phyloP scores from a whole-genome alignment of 1,140 invertebrate species.

The Brachionus rotundiformis region DNA sequence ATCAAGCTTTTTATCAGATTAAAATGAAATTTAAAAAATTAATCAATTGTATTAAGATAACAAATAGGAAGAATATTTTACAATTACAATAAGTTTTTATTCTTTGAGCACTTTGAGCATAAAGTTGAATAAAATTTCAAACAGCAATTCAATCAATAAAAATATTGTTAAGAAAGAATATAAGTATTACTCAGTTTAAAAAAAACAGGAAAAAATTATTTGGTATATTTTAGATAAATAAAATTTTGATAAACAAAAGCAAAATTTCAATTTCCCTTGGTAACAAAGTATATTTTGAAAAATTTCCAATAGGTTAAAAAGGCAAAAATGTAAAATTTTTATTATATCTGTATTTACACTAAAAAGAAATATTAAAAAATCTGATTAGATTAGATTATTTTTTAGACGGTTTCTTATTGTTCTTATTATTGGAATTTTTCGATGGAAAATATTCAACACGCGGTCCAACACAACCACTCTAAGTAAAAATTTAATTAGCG shows the following conservation, averaged over 20 bases:
- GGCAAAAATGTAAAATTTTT: not conserved
- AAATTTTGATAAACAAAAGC: not conserved
- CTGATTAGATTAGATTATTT: not conserved
- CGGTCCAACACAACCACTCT: constrained; percentile 29
- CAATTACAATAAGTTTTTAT: no score
- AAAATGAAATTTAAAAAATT: no score
- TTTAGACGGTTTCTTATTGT: constrained; percentile 18
- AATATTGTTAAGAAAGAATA: no score
- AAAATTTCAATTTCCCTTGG: not conserved
- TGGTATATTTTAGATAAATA: not conserved
- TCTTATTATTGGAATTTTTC: not conserved
- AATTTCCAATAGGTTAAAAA: not conserved
- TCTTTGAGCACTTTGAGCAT: no score
- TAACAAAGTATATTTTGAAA: not conserved
- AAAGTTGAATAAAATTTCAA: no score
- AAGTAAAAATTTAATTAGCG: not conserved
- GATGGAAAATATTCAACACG: constrained; percentile 33
- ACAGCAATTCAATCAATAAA: no score
- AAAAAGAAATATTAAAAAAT: not conserved
- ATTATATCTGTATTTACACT: not conserved
- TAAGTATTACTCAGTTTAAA: no score
- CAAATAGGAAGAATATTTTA: no score
- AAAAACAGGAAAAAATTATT: not conserved
- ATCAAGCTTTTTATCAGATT: no score
- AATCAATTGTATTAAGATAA: no score